These are phyloP conservation scores for Cacoxenus indagator DNA, from an alignment of 2,888 invertebrate genomes.

Conservation along the genomic window DNA sequence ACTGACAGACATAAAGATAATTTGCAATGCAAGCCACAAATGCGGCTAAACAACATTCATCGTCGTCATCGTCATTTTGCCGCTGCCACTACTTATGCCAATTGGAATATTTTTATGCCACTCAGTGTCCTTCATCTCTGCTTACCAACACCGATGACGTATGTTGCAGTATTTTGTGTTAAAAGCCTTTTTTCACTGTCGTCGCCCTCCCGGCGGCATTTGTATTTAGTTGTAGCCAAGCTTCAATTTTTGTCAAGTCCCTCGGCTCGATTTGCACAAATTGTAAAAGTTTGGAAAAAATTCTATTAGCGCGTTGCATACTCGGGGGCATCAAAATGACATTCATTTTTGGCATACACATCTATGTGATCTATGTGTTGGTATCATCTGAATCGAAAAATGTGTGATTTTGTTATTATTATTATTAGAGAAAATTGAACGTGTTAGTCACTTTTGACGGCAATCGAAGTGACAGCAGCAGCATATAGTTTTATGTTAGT, in stretches of 20 bases:
- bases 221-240: slow-evolving; percentile 5
- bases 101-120: slow-evolving; percentile 2
- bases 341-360: not conserved
- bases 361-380: too few relatives aligned
- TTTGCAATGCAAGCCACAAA: slow-evolving; percentile 5
- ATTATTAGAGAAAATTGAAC: too few relatives aligned
- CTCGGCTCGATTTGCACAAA: not conserved
- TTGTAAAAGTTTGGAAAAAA: not conserved
- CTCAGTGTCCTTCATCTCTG: not conserved
- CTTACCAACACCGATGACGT: too few relatives aligned
- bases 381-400: too few relatives aligned
- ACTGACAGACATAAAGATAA: not conserved
- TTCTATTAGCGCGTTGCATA: not conserved
- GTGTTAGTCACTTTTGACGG: too few relatives aligned
- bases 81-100: slow-evolving; percentile 4
- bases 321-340: not conserved
- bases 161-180: not conserved
- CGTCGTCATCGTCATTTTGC: not conserved
- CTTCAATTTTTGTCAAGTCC: slow-evolving; percentile 6
- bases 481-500: too few relatives aligned
- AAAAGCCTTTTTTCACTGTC: not conserved
- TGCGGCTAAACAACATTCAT: not conserved
- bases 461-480: too few relatives aligned
- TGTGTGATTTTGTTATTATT: too few relatives aligned
- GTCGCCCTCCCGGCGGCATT: not conserved